Conservation (phyloP, 2,797 vertebrate species). For the Phylloscopus collybita region DNA sequence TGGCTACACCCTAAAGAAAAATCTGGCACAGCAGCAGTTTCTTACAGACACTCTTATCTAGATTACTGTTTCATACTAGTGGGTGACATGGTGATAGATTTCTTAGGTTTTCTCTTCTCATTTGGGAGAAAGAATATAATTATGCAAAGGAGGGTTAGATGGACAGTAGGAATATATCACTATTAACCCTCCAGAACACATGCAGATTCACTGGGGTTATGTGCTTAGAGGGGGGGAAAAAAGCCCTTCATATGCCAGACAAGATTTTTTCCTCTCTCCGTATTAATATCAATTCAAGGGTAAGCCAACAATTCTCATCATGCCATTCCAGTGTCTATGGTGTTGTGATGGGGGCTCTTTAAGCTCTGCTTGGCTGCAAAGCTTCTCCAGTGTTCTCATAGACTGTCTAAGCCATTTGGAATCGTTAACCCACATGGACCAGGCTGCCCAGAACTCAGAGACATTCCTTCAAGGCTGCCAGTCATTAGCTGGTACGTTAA, state of each 20-base stretch:
- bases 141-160: conserved; percentile 62
- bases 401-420: conserved; percentile 49
- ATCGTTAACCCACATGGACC: conserved; percentile 62
- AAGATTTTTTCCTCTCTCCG: background rate
- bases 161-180: conserved; percentile 63
- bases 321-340: background rate
- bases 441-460: conserved; percentile 63
- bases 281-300: conserved; percentile 31
- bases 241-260: background rate
- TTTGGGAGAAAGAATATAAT: conserved; percentile 66
- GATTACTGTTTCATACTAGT: conserved; percentile 37
- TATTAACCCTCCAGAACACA: conserved; percentile 54
- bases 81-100: conserved; percentile 62
- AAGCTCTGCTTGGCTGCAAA: background rate
- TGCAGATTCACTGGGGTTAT: conserved; percentile 34
- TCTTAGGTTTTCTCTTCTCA: conserved; percentile 54
- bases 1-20: conserved; percentile 38
- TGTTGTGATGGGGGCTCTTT: background rate
- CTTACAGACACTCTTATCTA: conserved; percentile 35
- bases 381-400: conserved; percentile 1
- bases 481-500: conserved; percentile 85
- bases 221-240: background rate
- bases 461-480: conserved; percentile 75
- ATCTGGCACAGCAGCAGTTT: background rate
- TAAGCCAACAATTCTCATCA: conserved; percentile 24